Evolutionary conservation across 2,113 vertebrate genomes (phyloP).

Genomic region (Periophthalmodon schlosseri): DNA sequence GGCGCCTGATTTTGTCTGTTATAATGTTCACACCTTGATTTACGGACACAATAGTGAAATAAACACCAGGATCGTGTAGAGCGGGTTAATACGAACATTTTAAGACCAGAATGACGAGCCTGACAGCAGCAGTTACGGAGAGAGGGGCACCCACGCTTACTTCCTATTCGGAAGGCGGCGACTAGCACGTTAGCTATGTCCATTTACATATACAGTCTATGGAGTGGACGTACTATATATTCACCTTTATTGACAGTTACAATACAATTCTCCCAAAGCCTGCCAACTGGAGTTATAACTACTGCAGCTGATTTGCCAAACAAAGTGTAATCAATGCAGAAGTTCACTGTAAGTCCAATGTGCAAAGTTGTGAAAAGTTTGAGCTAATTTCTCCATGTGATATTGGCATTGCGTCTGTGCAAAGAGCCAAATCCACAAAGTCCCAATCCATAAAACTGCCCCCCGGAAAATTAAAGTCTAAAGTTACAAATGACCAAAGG

Average conservation of each 20-base stretch:
- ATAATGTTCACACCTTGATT: too few species aligned
- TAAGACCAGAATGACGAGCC: too few species aligned
- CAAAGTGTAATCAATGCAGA: background rate
- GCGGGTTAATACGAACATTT: too few species aligned
- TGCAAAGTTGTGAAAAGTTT: background rate
- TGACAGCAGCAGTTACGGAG: too few species aligned
- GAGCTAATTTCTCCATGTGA: slow-evolving; percentile 2
- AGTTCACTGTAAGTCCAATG: slow-evolving; percentile 4
- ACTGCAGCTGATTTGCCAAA: background rate
- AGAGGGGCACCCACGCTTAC: too few species aligned
- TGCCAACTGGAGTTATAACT: background rate
- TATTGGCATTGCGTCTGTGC: slow-evolving; percentile 1
- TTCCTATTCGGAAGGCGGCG: too few species aligned
- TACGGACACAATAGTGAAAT: too few species aligned
- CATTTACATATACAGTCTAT: too few species aligned
- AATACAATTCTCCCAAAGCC: background rate
- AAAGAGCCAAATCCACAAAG: slow-evolving; percentile 7
- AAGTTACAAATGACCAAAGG: slow-evolving; percentile 4
- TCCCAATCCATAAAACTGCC: slow-evolving; percentile 7
- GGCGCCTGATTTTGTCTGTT: too few species aligned
- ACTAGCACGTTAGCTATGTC: too few species aligned
- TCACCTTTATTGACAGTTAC: background rate
- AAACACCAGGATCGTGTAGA: too few species aligned
- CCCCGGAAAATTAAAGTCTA: slow-evolving; percentile 9
- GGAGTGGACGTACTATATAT: background rate